Base-by-base conservation (phyloP, 2,888 invertebrate species). In the Cheilosia pagana region DNA sequence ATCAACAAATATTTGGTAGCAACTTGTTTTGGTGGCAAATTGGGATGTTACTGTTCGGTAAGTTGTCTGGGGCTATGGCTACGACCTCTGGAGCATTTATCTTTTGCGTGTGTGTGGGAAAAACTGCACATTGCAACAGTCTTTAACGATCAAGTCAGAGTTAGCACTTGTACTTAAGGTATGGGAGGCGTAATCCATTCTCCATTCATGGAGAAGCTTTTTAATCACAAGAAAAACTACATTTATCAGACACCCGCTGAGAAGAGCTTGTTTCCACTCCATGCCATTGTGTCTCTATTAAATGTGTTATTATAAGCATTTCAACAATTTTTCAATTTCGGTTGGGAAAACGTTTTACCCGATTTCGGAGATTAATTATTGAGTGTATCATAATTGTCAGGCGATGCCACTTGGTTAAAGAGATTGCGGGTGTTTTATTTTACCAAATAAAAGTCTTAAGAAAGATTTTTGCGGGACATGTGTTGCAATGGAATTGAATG, bases 21-120 rank as follows among this genome's bases (percentile, higher is more conserved):
- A 63, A 76, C 75, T 71, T 65, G 81, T 85, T 76, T 81, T 60
- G 67, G 48, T 79, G 75, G 75, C 71, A 81, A 81, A 76, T 81
- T 81, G 85, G 71, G 75, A 65, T 85, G 75, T 70, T 75, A 79
- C 75, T 79, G 50, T 74, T 71, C 50, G 65, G 72, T 70, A 55
- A 59, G 72, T 63, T 74, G 79, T 79, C 65, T 85, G 75, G 53
- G 75, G 45, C 75, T 75, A 59, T 75, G 43, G 43, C 53, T 67
- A 48, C 53, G 75, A 79, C 85, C 79, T 76, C 75, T 85, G 81
- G 62, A 67, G 70, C 53, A 60, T 28, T 35, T 35, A 35, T 35
- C 12, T 35, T 35, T 39, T 70, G 59, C n/a, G n/a, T 70, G 39
- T 52, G 60, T 83, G 57, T 83, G 70, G 52, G 74, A 75, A 79